Evolutionary conservation across 2,113 vertebrate genomes (phyloP).

Genomic region (Pelvicachromis taeniatus): DNA sequence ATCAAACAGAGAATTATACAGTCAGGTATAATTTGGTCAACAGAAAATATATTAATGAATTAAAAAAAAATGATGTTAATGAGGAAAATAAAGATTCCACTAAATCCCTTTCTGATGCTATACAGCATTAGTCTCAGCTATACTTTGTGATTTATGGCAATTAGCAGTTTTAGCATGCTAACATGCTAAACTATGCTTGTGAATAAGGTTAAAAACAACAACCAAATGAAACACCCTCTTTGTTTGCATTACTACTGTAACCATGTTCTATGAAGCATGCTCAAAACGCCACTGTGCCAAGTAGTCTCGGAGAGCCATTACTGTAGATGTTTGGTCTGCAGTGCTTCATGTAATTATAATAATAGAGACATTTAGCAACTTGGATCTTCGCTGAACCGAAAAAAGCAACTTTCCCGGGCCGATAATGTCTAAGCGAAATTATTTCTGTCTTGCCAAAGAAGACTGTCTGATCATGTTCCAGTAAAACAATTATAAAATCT

Average conservation of each 20-base stretch:
- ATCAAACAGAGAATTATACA: neutral
- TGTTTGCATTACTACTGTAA: neutral
- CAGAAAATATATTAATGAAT: neutral
- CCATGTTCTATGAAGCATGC: neutral
- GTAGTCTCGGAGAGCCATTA: neutral
- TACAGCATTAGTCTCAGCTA: neutral
- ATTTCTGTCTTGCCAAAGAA: neutral
- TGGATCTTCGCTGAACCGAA: neutral
- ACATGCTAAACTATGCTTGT: neutral
- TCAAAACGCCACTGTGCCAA: neutral
- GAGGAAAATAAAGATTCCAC: neutral
- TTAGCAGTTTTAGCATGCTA: neutral
- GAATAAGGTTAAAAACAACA: neutral
- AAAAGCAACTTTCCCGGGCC: conserved; percentile 12
- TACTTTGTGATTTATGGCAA: neutral
- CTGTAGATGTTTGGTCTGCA: neutral
- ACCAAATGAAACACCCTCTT: neutral
- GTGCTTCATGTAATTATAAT: neutral
- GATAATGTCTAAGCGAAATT: neutral
- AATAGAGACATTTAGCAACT: neutral
- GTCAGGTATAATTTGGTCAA: neutral
- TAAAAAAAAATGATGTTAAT: neutral
- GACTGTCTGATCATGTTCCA: neutral
- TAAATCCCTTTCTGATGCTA: neutral
- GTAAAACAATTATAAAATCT: neutral